These are phyloP conservation scores for Pelobates cultripes DNA, from an alignment of 2,797 vertebrate species.

Conservation along the genomic window DNA sequence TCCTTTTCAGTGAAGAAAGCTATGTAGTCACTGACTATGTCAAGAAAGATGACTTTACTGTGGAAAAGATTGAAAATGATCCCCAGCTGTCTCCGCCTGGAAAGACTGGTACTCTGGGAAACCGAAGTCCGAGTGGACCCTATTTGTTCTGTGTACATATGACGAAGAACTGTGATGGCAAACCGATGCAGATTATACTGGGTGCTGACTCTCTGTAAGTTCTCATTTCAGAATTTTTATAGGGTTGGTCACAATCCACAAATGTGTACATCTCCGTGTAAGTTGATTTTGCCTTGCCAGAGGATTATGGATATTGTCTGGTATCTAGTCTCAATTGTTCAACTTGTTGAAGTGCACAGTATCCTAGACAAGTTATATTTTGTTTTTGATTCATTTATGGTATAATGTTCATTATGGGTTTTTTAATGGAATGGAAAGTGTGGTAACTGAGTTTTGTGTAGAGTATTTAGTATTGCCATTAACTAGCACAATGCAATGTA, in stretches of 20 bases:
- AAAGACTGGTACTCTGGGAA: slow-evolving; percentile 14
- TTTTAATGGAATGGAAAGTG: too few species aligned
- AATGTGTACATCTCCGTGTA: too few species aligned
- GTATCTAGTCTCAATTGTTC: too few species aligned
- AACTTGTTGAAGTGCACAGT: too few species aligned
- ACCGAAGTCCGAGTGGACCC: slow-evolving; percentile 53
- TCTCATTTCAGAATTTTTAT: rapidly evolving
- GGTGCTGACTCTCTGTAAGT: slow-evolving; percentile 84
- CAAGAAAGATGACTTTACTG: slow-evolving; percentile 80
- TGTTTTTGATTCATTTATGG: too few species aligned
- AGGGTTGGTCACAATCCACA: not conserved
- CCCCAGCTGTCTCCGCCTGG: slow-evolving; percentile 48
- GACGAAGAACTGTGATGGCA: slow-evolving; percentile 86
- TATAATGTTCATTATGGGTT: too few species aligned
- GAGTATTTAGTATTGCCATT: too few species aligned
- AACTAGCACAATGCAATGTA: too few species aligned
- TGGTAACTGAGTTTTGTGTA: too few species aligned
- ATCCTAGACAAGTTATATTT: too few species aligned
- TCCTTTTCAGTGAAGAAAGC: slow-evolving; percentile 84
- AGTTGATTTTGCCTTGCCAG: too few species aligned
- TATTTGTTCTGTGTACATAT: slow-evolving; percentile 81
- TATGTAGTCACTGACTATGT: slow-evolving; percentile 90
- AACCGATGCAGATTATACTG: slow-evolving; percentile 77
- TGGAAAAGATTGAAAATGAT: slow-evolving; percentile 76
- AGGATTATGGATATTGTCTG: too few species aligned